These are phyloP conservation scores for Pachyuromys duprasi DNA, from an alignment of 2,797 vertebrate species.

Conservation along the genomic window DNA sequence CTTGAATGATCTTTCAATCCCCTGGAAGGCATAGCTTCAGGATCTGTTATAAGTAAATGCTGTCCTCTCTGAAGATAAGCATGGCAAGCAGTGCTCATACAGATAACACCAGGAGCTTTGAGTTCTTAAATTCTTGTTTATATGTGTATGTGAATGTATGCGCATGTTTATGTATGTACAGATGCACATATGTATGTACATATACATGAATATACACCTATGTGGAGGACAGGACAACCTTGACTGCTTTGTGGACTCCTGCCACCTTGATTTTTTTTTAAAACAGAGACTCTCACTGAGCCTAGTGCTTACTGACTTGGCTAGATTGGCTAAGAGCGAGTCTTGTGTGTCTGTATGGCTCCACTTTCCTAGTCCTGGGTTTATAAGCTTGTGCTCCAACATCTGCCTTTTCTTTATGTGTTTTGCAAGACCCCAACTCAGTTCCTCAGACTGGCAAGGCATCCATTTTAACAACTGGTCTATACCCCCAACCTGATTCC, in stretches of 20 bases:
- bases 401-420: neutral
- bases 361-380: neutral
- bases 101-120: conserved; percentile 42
- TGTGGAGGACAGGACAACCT: neutral
- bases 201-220: neutral
- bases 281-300: neutral
- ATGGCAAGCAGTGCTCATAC: conserved; percentile 57
- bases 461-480: neutral
- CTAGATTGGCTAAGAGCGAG: neutral
- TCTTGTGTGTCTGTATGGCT: neutral
- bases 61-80: conserved; percentile 58
- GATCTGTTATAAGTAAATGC: conserved; percentile 63
- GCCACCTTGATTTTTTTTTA: neutral
- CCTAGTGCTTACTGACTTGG: neutral
- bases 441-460: neutral
- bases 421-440: neutral
- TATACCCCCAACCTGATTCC: too few species aligned
- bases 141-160: neutral
- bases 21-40: conserved; percentile 64
- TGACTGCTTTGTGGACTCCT: neutral
- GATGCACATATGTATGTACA: neutral
- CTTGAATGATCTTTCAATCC: conserved; percentile 73
- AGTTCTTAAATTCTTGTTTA: neutral
- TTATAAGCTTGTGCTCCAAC: neutral
- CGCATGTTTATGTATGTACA: too few species aligned